Percentiles rank a stretch among this genome's conserved stretches.
Evolutionary conservation across 2,113 vertebrate genomes (phyloP).

Genomic region (Elaphurus davidianus): DNA sequence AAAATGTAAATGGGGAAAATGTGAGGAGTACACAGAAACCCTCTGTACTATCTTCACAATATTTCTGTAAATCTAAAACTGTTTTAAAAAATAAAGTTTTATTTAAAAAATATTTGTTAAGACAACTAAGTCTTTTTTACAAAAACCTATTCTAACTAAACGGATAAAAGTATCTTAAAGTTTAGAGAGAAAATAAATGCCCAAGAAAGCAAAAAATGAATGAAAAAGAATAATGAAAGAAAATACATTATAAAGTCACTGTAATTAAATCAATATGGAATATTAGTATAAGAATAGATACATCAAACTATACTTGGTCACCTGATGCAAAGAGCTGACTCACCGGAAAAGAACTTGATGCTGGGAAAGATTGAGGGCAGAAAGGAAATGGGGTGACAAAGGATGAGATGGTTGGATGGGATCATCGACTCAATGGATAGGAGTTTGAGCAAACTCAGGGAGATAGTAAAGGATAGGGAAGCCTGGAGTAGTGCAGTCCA

Average conservation of each 20-base stretch:
- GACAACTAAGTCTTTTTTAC: background rate
- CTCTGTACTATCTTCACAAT: background rate
- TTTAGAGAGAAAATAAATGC: background rate
- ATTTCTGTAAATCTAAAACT: constrained; percentile 30
- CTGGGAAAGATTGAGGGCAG: background rate
- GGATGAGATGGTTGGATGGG: background rate
- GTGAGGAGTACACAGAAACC: background rate
- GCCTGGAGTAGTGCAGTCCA: background rate
- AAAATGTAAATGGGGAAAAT: background rate
- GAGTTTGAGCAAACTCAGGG: background rate
- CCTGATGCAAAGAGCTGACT: background rate
- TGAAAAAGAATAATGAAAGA: background rate
- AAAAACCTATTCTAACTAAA: constrained; percentile 37
- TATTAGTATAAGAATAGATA: background rate
- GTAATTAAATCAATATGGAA: background rate
- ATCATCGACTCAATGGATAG: background rate
- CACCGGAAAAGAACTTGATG: background rate
- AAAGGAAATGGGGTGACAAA: background rate
- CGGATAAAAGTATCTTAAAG: background rate
- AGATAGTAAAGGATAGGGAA: background rate
- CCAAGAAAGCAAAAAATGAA: background rate
- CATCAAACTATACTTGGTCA: background rate
- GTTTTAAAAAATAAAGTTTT: constrained; percentile 4
- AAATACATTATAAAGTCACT: background rate
- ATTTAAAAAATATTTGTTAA: background rate